Base-by-base conservation (phyloP, 2,888 invertebrate genomes). In the Eupithecia abbreviata region DNA sequence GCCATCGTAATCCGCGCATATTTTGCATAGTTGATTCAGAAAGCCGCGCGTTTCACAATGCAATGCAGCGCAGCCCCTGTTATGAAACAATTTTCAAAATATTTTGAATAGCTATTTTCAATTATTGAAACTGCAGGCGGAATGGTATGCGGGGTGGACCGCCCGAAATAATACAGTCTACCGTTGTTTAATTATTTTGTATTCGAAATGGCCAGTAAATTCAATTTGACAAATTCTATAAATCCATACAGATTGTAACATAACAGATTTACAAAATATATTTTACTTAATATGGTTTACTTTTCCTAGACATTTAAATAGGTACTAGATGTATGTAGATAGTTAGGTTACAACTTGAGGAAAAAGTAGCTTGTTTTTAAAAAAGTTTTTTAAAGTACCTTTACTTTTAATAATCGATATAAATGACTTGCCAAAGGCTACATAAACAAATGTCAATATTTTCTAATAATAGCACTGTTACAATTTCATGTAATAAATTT, bases 31-130 rank as follows among this genome's bases (percentile, higher is more conserved):
- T 87, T 88, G 86, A 87, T 88, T 84, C 90, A 85, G 89, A 89
- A 87, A 87, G 90, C 88, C 85, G 86, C 85, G 87, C 87, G 85
- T 84, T 85, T 85, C 84, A 88, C 89, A 91, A 90, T 90, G 91
- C 90, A 89, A 89, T 87, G 85, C 88, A 85, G 86, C 86, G 80
- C 84, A 84, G 84, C 83, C 84, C 81, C 89, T 90, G 93, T 91
- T 93, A 93, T 92, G 92, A 93, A 95, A 93, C 92, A 93, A 95
- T 93, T 95, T 95, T 95, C 93, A 95, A 95, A 95, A 93, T 94
- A 92, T 94, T 95, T 95, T 94, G 94, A 93, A 94, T 95, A 92
- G 93, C 93, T 93, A 93, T 94, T 94, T 94, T 93, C 93, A 94
- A 93, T 93, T 86, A 93, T 94, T 94, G 94, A 91, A 93, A 93